Percentiles rank a stretch among this genome's conserved stretches.
Evolutionary conservation across 2,888 invertebrate species (phyloP).

Genomic region (Drosophila affinis): DNA sequence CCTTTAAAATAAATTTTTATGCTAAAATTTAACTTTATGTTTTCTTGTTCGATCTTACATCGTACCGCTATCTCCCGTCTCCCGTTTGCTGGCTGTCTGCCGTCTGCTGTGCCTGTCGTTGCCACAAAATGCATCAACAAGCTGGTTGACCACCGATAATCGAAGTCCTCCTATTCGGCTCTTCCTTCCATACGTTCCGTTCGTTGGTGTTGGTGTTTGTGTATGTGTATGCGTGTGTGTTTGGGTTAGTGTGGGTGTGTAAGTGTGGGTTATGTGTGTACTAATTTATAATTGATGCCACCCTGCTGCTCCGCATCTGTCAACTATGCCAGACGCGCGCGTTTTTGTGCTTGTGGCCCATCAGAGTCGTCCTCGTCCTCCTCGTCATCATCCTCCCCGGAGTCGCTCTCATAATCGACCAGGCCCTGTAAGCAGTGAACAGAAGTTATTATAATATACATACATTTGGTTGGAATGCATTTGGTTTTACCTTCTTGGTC

Average conservation of each 20-base stretch:
- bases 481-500: constrained; percentile 60
- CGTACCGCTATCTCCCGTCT: constrained; percentile 51
- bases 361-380: constrained; percentile 84
- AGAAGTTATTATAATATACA: not conserved
- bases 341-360: constrained; percentile 83
- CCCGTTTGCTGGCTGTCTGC: constrained; percentile 8
- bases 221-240: constrained; percentile 4
- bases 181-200: constrained; percentile 53
- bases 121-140: constrained; percentile 47
- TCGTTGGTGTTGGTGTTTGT: constrained; percentile 51
- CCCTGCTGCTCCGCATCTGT: constrained; percentile 46
- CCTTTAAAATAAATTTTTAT: constrained; percentile 65
- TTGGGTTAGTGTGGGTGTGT: constrained; percentile 30
- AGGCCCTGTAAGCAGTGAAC: constrained; percentile 87
- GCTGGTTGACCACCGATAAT: not conserved
- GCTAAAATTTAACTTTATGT: constrained; percentile 65
- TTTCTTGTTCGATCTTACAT: constrained; percentile 70
- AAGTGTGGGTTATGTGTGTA: constrained; percentile 56
- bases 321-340: constrained; percentile 83
- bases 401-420: constrained; percentile 98
- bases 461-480: not conserved
- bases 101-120: constrained; percentile 53
- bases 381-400: constrained; percentile 94
- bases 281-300: constrained; percentile 71
- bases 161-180: constrained; percentile 16